These are phyloP conservation scores for Melanchra persicariae DNA, from an alignment of 2,888 invertebrate genomes.

Conservation along the genomic window DNA sequence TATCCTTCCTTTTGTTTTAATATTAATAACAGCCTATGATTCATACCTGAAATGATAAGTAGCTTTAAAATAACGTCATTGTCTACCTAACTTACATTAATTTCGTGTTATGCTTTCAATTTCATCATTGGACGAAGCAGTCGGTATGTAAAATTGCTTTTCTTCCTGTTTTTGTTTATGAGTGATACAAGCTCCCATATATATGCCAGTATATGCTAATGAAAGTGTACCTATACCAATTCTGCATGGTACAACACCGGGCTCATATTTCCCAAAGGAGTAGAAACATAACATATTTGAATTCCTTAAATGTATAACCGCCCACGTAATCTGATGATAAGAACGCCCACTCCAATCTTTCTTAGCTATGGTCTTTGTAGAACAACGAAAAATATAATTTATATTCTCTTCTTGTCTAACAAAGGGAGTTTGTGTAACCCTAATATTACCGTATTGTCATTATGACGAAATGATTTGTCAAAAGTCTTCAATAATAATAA, in stretches of 20 bases:
- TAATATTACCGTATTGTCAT: constrained; percentile 56
- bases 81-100: constrained; percentile 75
- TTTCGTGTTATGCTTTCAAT: constrained; percentile 85
- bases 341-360: constrained; percentile 40
- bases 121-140: constrained; percentile 87
- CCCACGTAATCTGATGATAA: constrained; percentile 43
- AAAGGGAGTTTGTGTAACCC: constrained; percentile 78
- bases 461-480: constrained; percentile 73
- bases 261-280: constrained; percentile 43
- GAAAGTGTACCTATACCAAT: constrained; percentile 59
- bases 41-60: constrained; percentile 27
- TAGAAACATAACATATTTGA: constrained; percentile 37
- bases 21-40: constrained; percentile 14
- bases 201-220: constrained; percentile 51
- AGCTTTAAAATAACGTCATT: constrained; percentile 51
- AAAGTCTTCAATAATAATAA: neutral
- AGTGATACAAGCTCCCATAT: constrained; percentile 77
- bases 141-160: constrained; percentile 86
- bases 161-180: constrained; percentile 67
- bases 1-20: constrained; percentile 16
- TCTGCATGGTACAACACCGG: constrained; percentile 74
- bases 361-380: constrained; percentile 42
- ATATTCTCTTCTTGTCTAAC: constrained; percentile 23
- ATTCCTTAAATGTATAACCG: constrained; percentile 23
- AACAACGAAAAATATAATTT: constrained; percentile 3